Conservation (phyloP, 2,888 invertebrate species). For the Alsophila aescularia region DNA sequence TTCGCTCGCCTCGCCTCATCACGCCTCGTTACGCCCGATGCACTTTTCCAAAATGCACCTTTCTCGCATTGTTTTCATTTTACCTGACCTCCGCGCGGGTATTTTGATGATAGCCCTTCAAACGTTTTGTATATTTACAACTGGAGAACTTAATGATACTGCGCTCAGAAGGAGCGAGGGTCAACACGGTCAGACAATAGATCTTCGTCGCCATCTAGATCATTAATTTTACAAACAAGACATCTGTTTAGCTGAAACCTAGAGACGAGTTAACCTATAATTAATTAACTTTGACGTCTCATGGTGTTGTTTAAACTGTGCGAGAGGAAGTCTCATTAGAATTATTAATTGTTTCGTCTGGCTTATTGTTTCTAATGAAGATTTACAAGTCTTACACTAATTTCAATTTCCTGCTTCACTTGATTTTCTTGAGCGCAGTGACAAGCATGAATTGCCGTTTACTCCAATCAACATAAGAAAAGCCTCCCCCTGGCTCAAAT, state of each 20-base stretch:
- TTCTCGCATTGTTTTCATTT: slow-evolving; percentile 34
- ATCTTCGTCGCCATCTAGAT: slow-evolving; percentile 16
- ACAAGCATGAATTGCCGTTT: slow-evolving; percentile 59
- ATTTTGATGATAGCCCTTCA: slow-evolving; percentile 5
- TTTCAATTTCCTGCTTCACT: slow-evolving; percentile 17
- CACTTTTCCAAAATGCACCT: slow-evolving; percentile 37
- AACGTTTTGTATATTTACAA: slow-evolving; percentile 5
- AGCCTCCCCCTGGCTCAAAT: slow-evolving; percentile 50
- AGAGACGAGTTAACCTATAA: slow-evolving; percentile 12
- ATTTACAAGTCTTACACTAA: slow-evolving; percentile 21
- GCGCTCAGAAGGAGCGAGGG: slow-evolving; percentile 13
- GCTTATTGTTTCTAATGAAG: slow-evolving; percentile 24
- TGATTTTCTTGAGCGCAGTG: slow-evolving; percentile 38
- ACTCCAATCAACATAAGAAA: slow-evolving; percentile 56
- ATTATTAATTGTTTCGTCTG: slow-evolving; percentile 11
- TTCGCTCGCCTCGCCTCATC: slow-evolving; percentile 43
- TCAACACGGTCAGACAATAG: slow-evolving; percentile 12
- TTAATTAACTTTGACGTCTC: slow-evolving; percentile 14
- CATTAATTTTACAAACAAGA: slow-evolving; percentile 17
- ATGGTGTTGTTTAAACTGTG: slow-evolving; percentile 9
- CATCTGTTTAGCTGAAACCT: slow-evolving; percentile 23
- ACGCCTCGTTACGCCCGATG: slow-evolving; percentile 55
- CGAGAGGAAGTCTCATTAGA: slow-evolving; percentile 24
- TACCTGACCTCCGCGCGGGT: slow-evolving; percentile 14
- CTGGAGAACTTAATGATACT: slow-evolving; percentile 12